Conservation (phyloP, 2,888 invertebrate genomes). For the Cosmia pyralina region DNA sequence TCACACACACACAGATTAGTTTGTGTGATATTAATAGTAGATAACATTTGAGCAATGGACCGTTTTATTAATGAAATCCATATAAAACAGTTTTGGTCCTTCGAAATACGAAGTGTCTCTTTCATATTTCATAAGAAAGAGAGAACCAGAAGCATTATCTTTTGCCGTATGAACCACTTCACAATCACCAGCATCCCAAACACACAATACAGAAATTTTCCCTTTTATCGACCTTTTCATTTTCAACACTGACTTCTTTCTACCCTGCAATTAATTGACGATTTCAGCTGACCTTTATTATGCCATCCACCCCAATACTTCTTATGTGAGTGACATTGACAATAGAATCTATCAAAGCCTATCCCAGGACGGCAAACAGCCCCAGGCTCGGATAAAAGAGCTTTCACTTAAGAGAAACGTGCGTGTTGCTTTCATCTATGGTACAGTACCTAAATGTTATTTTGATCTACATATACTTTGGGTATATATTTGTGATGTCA, state of each 20-base stretch:
- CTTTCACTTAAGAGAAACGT: constrained; percentile 68
- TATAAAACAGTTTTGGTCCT: too few species aligned
- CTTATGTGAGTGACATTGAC: constrained; percentile 22
- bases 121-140: too few species aligned
- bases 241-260: background rate
- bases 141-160: background rate
- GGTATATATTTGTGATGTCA: constrained; percentile 28
- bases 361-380: constrained; percentile 74
- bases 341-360: constrained; percentile 50
- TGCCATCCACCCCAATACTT: background rate
- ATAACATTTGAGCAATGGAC: too few species aligned
- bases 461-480: constrained; percentile 54
- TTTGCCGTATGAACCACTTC: background rate
- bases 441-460: constrained; percentile 66
- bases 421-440: constrained; percentile 67
- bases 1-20: too few species aligned
- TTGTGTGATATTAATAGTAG: too few species aligned
- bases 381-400: constrained; percentile 72
- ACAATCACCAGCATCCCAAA: background rate
- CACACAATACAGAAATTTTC: background rate
- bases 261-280: constrained; percentile 11
- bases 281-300: background rate
- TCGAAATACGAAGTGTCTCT: too few species aligned
- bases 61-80: too few species aligned
- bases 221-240: background rate